These are phyloP conservation scores for Ageneiosus marmoratus DNA, from an alignment of 2,113 vertebrate species.

Conservation along the genomic window DNA sequence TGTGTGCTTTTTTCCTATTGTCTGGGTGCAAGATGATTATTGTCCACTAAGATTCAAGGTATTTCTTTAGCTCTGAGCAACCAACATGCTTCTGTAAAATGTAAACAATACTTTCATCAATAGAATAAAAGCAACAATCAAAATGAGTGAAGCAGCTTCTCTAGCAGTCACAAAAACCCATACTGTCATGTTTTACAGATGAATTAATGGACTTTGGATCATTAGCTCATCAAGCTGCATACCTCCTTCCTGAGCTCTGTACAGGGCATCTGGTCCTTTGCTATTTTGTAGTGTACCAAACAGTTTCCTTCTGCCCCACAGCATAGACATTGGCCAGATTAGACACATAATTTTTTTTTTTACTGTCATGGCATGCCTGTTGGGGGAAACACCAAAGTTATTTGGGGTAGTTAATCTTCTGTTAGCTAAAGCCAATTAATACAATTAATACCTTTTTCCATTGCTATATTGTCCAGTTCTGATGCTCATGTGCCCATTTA, in stretches of 20 bases:
- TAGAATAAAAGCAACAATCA: not conserved
- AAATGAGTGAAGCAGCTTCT: not conserved
- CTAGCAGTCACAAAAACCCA: not conserved
- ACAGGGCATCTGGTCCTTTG: not conserved
- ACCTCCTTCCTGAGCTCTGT: not conserved
- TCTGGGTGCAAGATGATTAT: not conserved
- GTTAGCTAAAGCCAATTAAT: not conserved
- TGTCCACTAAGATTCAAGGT: not conserved
- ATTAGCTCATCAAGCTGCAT: not conserved
- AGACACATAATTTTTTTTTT: not conserved
- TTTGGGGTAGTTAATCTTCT: not conserved
- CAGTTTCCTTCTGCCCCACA: not conserved
- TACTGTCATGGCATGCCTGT: not conserved
- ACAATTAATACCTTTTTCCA: too few relatives aligned
- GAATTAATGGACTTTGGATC: not conserved
- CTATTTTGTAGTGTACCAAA: not conserved
- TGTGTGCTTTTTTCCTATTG: not conserved
- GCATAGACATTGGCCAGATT: not conserved
- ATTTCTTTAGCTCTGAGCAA: not conserved
- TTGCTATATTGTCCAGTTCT: too few relatives aligned
- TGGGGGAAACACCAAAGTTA: not conserved
- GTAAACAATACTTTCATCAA: not conserved
- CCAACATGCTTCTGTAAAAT: not conserved
- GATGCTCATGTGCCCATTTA: too few relatives aligned
- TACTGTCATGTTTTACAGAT: not conserved